Base-by-base conservation (phyloP, 1,140 invertebrate genomes). In the Theocolax elegans region DNA sequence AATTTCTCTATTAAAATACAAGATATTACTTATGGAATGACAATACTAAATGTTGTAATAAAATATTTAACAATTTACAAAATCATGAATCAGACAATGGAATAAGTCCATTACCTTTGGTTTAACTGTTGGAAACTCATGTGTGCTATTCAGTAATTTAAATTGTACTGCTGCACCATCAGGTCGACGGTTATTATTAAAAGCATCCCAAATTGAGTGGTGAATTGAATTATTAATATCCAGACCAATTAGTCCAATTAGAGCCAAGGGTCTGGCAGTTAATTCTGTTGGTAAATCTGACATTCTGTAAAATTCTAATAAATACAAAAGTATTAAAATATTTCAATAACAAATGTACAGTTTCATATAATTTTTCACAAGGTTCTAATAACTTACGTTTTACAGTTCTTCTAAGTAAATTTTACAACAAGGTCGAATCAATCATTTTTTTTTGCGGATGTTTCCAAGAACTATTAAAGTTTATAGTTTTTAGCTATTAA, bases 121-220 rank as follows among this genome's bases (percentile, higher is more conserved):
- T 85, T 97, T 98, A 9, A 94, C 90, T 48, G 93, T 91, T 10
- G 95, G 95, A 85, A 97, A 97, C 77, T 94, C 92, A 85, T 95
- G 92, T 29, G 91, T 90, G 58, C 92, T 88, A 31, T 88, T 88
- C 23, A 96, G 86, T 62, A 95, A 86, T 81, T 94, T 94, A 82
- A 97, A 97, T 71, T 93, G 90, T 40, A 98, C 90, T 1, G 94
- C 89, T n/a, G 92, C 89, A 74, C 94, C 88, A 78, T 97, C 95
- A 2, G 91, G 84, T 68, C 92, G 89, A 23, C 94, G 88, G 80
- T 93, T 94, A 75, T 92, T 92, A 67, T 89, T 93, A 82, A 98
- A 96, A 0, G 93, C 91, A 81, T 98, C 95, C 95, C 95, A 98
- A 79, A 98, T 93, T 29, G 91, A 88, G 78, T 93, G 93, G 81